phyloP scores from a whole-genome alignment of 1,140 invertebrate genomes.

The Nilaparvata lugens region DNA sequence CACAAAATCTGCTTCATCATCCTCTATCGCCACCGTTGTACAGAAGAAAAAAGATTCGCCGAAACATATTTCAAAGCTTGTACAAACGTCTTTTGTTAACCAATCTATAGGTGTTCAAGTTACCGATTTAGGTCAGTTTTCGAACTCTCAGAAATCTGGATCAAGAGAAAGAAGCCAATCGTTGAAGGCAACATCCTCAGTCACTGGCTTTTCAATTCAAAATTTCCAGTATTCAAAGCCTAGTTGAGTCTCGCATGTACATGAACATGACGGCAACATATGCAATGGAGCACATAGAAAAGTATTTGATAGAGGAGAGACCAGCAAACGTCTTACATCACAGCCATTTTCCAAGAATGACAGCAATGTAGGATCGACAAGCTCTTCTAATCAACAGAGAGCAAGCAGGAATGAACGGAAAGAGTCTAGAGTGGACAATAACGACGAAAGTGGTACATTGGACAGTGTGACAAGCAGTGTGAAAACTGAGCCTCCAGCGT shows the following conservation, averaged over 20 bases:
- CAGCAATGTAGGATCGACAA: neutral
- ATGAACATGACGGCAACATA: conserved; percentile 10
- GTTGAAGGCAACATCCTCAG: neutral
- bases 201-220: neutral
- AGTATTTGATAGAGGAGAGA: neutral
- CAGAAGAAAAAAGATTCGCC: conserved; percentile 13
- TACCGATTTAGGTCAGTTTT: neutral
- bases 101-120: conserved; percentile 10
- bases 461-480: conserved; percentile 17
- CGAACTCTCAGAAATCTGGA: neutral
- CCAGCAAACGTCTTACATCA: neutral
- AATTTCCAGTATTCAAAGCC: neutral
- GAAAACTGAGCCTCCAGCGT: neutral
- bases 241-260: neutral
- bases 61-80: conserved; percentile 6
- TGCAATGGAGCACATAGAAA: conserved; percentile 13
- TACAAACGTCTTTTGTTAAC: conserved; percentile 8
- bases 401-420: neutral
- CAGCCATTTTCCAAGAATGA: neutral
- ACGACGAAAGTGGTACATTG: conserved; percentile 8
- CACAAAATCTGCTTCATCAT: conserved; percentile 22
- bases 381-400: neutral
- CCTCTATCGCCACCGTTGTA: conserved; percentile 22
- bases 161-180: neutral
- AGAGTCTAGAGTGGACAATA: neutral